Evolutionary conservation across 2,888 invertebrate genomes (phyloP), one percentile per base, ranked within the genome.

Genomic region (Cephus spinipes): DNA sequence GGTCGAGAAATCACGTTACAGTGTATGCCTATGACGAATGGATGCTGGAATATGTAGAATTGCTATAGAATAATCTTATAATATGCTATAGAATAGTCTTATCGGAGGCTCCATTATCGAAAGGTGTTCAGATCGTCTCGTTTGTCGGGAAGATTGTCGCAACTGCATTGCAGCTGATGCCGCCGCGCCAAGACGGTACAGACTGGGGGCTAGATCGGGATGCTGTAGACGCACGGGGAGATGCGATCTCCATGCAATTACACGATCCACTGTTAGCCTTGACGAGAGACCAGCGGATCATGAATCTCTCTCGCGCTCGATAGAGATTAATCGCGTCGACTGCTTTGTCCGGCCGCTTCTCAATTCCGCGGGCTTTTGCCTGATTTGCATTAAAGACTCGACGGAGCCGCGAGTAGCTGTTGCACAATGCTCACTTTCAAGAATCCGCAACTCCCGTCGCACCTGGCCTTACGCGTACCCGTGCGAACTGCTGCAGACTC

Each of bases 301-400:
- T 55, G 55, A 55, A 55, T 55, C 55, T 55, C 55, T 55, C 55
- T 55, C 23, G 79, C 79, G 76, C 73, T 69, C 83, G 84, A 85
- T 84, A 81, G 83, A 83, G 86, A 83, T 84, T 84, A 86, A 85
- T 85, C 85, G 84, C 82, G 83, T 82, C 83, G 83, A 85, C 84
- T 83, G 83, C 85, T 85, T 86, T 85, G 86, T 87, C 85, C 82
- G 82, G 83, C 84, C 84, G 84, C 83, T 85, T 87, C 87, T 88
- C 87, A 87, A 87, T 88, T 85, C 87, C 86, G 84, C 85, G 85
- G 85, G 85, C 2, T 23, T 55, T 55, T 85, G 85, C 83, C 85
- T 86, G 80, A 83, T 87, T 87, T 86, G 86, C 87, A 88, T 87
- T 85, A 86, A 84, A 83, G 23, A 55, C 55, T 83, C 82, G 75